Evolutionary conservation across 30 jellyfish, hydroid and myxozoan species (phyloP).

Genomic region (Cassiopea xamachana): DNA sequence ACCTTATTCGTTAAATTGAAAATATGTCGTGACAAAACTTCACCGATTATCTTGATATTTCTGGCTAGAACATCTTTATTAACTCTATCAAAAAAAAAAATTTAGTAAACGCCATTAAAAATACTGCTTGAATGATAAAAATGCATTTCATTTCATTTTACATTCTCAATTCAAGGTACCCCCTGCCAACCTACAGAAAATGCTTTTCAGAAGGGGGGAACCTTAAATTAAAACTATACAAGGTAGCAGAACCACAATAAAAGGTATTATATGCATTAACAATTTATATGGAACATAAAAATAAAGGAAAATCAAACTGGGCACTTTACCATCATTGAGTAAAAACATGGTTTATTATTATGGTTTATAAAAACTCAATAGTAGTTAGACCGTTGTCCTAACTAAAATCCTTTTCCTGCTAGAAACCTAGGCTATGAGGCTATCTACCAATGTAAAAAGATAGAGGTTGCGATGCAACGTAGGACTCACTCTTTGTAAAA

Average conservation of each 20-base stretch:
- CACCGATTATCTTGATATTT: conserved; percentile 79
- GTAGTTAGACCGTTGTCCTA: too few relatives aligned
- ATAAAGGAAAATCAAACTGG: too few relatives aligned
- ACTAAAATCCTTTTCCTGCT: too few relatives aligned
- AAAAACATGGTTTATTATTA: too few relatives aligned
- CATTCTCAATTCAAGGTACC: background rate
- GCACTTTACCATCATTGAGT: too few relatives aligned
- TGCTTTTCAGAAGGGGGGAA: too few relatives aligned
- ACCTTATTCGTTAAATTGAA: conserved; percentile 87
- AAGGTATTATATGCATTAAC: too few relatives aligned
- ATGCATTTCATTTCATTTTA: background rate
- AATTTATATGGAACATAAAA: too few relatives aligned
- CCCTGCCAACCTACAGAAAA: too few relatives aligned
- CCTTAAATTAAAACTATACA: too few relatives aligned
- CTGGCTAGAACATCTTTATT: conserved; percentile 46
- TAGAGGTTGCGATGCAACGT: background rate
- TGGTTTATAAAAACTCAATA: too few relatives aligned
- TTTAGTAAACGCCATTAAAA: background rate
- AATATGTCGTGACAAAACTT: conserved; percentile 88
- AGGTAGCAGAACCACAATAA: too few relatives aligned
- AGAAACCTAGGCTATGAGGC: background rate
- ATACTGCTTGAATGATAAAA: background rate
- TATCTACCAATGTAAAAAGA: background rate
- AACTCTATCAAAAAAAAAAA: conserved; percentile 35
- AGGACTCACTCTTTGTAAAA: conserved; percentile 75